Conservation (phyloP, 2,888 invertebrate genomes). For the Octonoba sinensis region DNA sequence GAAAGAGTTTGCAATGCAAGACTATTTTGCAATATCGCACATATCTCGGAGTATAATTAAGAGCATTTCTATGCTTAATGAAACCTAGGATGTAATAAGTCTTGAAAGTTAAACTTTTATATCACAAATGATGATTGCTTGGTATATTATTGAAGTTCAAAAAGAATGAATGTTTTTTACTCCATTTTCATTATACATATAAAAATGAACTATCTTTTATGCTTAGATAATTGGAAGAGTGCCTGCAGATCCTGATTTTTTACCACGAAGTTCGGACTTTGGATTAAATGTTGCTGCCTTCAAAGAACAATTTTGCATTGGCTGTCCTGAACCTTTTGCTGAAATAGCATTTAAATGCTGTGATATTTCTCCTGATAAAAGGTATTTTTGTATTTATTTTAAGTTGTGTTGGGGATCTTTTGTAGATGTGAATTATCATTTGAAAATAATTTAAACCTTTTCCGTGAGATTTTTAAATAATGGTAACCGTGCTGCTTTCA, state of each 20-base stretch:
- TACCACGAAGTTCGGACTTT: conserved; percentile 92
- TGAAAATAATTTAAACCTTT: neutral
- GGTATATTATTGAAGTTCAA: neutral
- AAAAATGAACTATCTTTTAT: conserved; percentile 3
- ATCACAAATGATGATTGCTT: too few species aligned
- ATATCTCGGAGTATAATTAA: too few species aligned
- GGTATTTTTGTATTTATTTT: conserved; percentile 73
- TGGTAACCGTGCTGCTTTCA: neutral
- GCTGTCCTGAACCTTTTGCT: conserved; percentile 89
- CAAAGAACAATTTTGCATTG: conserved; percentile 85
- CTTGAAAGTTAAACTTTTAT: too few species aligned
- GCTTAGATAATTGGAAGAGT: conserved; percentile 90
- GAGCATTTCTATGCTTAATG: too few species aligned
- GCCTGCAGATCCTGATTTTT: conserved; percentile 92
- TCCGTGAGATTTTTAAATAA: neutral
- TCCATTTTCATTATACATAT: too few species aligned
- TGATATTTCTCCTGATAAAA: conserved; percentile 88
- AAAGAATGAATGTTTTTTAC: too few species aligned
- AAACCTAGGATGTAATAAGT: too few species aligned
- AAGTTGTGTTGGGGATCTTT: neutral
- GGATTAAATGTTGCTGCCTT: conserved; percentile 89
- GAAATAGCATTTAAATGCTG: conserved; percentile 90
- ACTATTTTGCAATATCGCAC: too few species aligned
- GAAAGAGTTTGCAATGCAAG: too few species aligned
- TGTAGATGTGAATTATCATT: neutral